Conservation (phyloP, 1,140 invertebrate genomes). For the Drosophila ercepeae region DNA sequence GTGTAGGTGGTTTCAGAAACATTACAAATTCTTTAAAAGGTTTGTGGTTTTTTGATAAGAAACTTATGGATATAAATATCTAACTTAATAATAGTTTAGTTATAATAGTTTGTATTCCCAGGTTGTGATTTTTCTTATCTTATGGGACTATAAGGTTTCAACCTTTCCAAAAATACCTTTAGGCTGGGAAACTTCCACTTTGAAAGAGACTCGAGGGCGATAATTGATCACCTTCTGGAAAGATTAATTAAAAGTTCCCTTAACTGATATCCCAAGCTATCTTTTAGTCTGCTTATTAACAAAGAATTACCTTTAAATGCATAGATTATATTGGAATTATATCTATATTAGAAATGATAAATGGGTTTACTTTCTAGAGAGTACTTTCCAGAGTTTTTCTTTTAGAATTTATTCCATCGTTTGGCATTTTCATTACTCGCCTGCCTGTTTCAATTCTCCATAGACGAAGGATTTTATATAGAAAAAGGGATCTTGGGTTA, state of each 20-base stretch:
- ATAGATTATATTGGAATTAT: background rate
- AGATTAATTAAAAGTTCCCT: slow-evolving; percentile 16
- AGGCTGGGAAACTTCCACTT: slow-evolving; percentile 1
- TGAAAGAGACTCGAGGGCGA: no score
- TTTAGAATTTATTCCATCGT: slow-evolving; percentile 31
- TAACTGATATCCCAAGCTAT: background rate
- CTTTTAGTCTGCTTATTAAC: background rate
- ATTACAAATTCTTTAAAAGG: slow-evolving; percentile 8
- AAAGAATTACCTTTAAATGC: background rate
- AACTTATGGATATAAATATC: slow-evolving; percentile 11
- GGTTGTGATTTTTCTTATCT: slow-evolving; percentile 31
- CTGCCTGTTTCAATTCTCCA: slow-evolving; percentile 54
- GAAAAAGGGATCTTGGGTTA: slow-evolving; percentile 39
- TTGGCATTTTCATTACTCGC: slow-evolving; percentile 77
- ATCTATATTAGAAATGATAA: background rate
- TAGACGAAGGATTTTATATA: slow-evolving; percentile 49
- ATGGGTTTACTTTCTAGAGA: background rate
- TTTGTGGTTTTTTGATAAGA: slow-evolving; percentile 5
- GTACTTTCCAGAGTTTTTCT: background rate
- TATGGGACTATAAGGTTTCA: background rate
- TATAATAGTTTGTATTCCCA: slow-evolving; percentile 19
- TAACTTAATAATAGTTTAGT: slow-evolving; percentile 16
- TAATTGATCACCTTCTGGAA: slow-evolving; percentile 22
- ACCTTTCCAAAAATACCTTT: slow-evolving; percentile 9
- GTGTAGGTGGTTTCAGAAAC: slow-evolving; percentile 17